Conservation (phyloP, 2,888 invertebrate genomes). For the Brachypalpus laphriformis region DNA sequence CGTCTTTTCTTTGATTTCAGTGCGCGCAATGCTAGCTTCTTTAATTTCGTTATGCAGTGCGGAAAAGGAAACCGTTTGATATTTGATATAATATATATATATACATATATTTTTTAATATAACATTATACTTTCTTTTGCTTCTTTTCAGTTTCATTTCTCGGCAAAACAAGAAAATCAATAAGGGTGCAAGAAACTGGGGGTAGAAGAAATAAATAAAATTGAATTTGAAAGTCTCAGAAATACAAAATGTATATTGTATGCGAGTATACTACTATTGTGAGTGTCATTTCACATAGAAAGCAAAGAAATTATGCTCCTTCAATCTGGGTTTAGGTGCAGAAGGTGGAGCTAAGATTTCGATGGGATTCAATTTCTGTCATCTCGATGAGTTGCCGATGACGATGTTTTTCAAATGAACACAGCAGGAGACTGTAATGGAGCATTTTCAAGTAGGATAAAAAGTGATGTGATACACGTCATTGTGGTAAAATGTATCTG, state of each 20-base stretch:
- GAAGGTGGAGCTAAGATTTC: not conserved
- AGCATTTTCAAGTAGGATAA: not conserved
- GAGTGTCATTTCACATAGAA: not conserved
- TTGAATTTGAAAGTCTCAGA: constrained; percentile 22
- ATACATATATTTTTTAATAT: constrained; percentile 16
- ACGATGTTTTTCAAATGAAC: not conserved
- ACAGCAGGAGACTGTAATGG: not conserved
- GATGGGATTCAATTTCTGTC: not conserved
- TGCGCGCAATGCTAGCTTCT: constrained; percentile 1
- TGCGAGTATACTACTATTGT: not conserved
- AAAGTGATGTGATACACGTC: not conserved
- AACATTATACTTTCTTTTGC: constrained; percentile 13
- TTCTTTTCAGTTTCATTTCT: not conserved
- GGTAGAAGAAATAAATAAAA: constrained; percentile 24
- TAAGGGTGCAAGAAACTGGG: constrained; percentile 12
- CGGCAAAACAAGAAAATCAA: constrained; percentile 16
- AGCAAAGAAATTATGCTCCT: not conserved
- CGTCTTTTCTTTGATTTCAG: constrained; percentile 43
- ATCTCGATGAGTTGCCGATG: not conserved
- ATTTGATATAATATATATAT: constrained; percentile 30
- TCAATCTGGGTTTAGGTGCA: not conserved
- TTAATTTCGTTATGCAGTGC: constrained; percentile 34
- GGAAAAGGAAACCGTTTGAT: constrained; percentile 31
- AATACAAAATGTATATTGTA: not conserved
- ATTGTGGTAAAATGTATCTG: not conserved